Conservation (phyloP, 2,888 invertebrate genomes). For the Chorisops tibialis region DNA sequence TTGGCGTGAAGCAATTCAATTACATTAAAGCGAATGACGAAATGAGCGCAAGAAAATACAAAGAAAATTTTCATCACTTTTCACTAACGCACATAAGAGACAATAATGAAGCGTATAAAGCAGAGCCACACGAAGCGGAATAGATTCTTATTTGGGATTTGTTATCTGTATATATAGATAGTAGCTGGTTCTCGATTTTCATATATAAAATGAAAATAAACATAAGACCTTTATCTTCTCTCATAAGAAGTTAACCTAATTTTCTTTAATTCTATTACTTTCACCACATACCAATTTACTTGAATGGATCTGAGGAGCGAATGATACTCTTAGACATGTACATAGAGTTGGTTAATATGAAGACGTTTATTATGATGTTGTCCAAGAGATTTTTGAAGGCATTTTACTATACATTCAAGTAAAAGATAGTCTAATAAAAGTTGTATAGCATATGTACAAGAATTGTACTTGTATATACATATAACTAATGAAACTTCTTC, state of each 20-base stretch:
- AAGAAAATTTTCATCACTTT: neutral
- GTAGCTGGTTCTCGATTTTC: slow-evolving; percentile 16
- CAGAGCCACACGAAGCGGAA: neutral
- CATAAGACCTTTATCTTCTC: slow-evolving; percentile 28
- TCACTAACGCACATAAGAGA: slow-evolving; percentile 23
- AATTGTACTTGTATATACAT: no score
- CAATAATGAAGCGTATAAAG: slow-evolving; percentile 19
- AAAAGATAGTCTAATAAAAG: no score
- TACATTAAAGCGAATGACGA: slow-evolving; percentile 19
- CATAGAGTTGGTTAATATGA: no score
- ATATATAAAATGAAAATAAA: slow-evolving; percentile 26
- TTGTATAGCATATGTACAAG: no score
- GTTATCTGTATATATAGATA: neutral
- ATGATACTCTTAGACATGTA: no score
- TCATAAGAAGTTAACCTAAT: slow-evolving; percentile 30
- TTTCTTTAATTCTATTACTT: slow-evolving; percentile 30
- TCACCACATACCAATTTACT: neutral
- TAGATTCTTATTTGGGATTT: no score
- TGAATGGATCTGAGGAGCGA: no score
- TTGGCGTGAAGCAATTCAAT: slow-evolving; percentile 15
- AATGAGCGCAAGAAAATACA: slow-evolving; percentile 13
- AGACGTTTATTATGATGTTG: no score
- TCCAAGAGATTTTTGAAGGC: no score
- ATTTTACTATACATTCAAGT: no score
- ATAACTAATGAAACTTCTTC: no score